phyloP scores from a whole-genome alignment of 2,113 vertebrate genomes.

The Silurus glanis region DNA sequence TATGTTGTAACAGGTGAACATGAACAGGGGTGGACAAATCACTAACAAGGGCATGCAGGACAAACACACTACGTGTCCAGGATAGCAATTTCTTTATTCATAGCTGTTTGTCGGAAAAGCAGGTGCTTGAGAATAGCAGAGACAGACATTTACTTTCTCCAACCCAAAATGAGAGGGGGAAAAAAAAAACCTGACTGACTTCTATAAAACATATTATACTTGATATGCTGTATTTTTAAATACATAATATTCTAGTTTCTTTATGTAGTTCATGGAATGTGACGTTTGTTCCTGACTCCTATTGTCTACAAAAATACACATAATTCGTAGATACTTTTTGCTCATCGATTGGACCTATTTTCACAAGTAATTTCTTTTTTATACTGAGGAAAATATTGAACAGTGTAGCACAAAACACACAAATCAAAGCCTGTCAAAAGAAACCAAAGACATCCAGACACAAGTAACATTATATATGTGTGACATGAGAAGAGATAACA shows the following conservation, averaged over 20 bases:
- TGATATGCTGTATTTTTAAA: background rate
- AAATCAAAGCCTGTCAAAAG: background rate
- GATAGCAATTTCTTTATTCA: slow-evolving; percentile 4
- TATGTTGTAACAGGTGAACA: background rate
- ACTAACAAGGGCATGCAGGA: background rate
- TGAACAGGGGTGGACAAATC: background rate
- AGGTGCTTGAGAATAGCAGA: background rate
- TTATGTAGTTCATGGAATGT: background rate
- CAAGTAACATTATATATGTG: background rate
- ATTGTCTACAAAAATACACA: background rate
- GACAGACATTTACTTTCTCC: background rate
- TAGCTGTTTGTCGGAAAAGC: background rate
- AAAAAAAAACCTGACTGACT: background rate
- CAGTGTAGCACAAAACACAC: background rate
- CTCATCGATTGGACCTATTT: background rate
- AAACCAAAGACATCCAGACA: background rate
- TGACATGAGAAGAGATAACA: background rate
- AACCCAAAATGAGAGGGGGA: background rate
- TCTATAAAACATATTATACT: background rate
- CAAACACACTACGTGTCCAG: background rate
- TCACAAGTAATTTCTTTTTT: background rate
- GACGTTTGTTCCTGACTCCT: background rate
- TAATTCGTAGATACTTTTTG: background rate
- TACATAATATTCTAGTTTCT: background rate
- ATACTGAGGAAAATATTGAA: background rate